Evolutionary conservation across 2,113 vertebrate genomes (phyloP), one percentile per base, ranked within the genome.

Genomic region (Gopherus evgoodei): DNA sequence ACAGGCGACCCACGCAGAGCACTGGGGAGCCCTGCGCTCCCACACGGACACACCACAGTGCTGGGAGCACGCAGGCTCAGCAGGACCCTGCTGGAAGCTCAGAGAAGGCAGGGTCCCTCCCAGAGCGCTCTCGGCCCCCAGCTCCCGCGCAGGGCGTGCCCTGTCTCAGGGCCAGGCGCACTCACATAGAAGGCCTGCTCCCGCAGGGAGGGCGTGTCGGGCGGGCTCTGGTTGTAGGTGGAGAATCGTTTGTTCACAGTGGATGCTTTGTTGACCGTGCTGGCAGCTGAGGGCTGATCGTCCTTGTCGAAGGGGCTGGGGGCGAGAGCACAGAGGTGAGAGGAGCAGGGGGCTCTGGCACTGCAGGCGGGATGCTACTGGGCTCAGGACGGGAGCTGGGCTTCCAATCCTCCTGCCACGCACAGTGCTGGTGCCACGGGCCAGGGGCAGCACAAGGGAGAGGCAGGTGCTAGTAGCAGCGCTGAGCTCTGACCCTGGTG

Each of bases 101-200:
- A n/a, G 25, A 31, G 24, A 29, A 81, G 2, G 38, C 22, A 83
- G 27, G 49, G 11, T 3, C 54, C n/a, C n/a, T 29, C 35, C 13
- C 25, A 8, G 53, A 53, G 53, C 3, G 21, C 50, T n/a, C 62
- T 19, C 35, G 35, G 62, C 35, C 62, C 62, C 62, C 59, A 62
- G 59, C 62, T n/a, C 35, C 62, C 35, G 1, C 6, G 35, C 81
- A 38, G 69, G 10, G 27, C 72, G 3, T 13, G 50, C 16, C 31
- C 62, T 3, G 7, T 16, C 62, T 19, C 24, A 31, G 83, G n/a
- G n/a, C 35, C 16, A 65, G 59, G 14, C 59, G 11, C 96, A 99
- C 99, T 99, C 97, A 99, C 99, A 75, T 99, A 99, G 97, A 99
- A 99, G 72, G 99, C 99, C 97, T 99, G 99, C 93, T 99, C 99